Base-by-base conservation (phyloP, 2,113 vertebrate species). In the Prunella himalayana region DNA sequence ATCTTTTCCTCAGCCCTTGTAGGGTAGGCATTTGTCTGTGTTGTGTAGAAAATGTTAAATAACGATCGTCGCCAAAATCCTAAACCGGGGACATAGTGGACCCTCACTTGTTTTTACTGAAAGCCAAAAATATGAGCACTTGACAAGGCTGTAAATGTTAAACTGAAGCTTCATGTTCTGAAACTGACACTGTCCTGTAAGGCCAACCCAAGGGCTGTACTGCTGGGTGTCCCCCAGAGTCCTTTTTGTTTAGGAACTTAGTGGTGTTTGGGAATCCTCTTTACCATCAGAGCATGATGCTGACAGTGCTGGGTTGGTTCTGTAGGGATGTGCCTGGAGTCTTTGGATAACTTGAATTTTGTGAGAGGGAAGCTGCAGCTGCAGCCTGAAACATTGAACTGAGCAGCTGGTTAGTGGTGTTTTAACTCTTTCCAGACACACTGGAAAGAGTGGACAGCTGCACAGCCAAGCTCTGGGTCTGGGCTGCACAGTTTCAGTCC, bases 1-100 rank as follows among this genome's bases (percentile, higher is more conserved):
- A 90, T 86, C 94, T 95, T 91, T 93, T 79, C 80, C 90, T 93
- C 92, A 30, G 71, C 77, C 93, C 86, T 93, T 78, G 82, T 83
- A 81, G 69, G 88, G 85, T 90, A 88, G 94, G 69, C 31, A 10
- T 92, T 96, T 93, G 82, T 91, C 87, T 17, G 15, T 94, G 71
- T 63, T 88, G 81, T 81, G 79, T 95, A 68, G 68, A 44, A 92
- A 81, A 80, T 25, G 51, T 84, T 90, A 15, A 81, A 60, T 80
- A 70, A 73, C 5, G 22, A 33, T 35, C 1, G 5, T 66, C 61
- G 21, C 75, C 30, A 57, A 88, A 75, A 68, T 49, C 49, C 71
- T 59, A 6, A 93, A 39, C 71, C 57, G 4, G 15, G 20, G 50
- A 49, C 28, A 2, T 42, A 14, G 63, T 37, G 80, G 56, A 45